Conservation (phyloP, 2,888 invertebrate species). For the Serripes groenlandicus region DNA sequence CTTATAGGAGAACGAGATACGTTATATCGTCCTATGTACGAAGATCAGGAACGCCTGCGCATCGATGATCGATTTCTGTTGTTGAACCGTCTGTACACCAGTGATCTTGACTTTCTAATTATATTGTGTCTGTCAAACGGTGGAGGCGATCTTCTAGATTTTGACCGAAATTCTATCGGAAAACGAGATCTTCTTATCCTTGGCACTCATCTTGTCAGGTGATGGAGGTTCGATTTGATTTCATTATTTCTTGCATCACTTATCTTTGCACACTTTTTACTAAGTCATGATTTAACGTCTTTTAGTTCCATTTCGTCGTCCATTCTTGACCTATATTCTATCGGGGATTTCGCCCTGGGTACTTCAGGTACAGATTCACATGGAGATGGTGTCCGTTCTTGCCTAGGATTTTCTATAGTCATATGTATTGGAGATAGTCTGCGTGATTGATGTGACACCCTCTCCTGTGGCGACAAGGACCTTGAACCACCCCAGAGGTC, state of each 20-base stretch:
- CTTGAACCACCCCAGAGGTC: conserved; percentile 1
- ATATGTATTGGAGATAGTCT: conserved; percentile 58
- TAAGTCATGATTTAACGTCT: conserved; percentile 51
- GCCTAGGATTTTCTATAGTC: conserved; percentile 60
- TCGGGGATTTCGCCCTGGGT: conserved; percentile 29
- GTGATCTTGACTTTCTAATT: conserved; percentile 38
- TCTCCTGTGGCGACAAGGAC: conserved; percentile 34
- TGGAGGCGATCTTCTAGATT: conserved; percentile 27
- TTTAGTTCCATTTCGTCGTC: conserved; percentile 33
- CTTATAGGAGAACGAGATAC: conserved; percentile 40
- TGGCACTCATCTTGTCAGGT: conserved; percentile 12
- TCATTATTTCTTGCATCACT: conserved; percentile 12
- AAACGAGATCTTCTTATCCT: conserved; percentile 44
- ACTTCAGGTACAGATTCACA: conserved; percentile 11
- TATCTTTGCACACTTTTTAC: no score
- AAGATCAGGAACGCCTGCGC: conserved; percentile 24
- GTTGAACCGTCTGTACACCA: conserved; percentile 26
- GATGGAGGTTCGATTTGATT: conserved; percentile 16
- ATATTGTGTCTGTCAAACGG: conserved; percentile 18
- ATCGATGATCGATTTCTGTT: conserved; percentile 41
- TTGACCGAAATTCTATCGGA: conserved; percentile 24
- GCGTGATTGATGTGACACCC: conserved; percentile 5
- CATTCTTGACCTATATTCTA: conserved; percentile 52
- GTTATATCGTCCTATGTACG: conserved; percentile 38
- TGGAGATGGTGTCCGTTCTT: conserved; percentile 7